Percentiles rank a stretch among this genome's conserved stretches.
Evolutionary conservation across 2,113 vertebrate genomes (phyloP).

Genomic region (Takifugu bimaculatus): DNA sequence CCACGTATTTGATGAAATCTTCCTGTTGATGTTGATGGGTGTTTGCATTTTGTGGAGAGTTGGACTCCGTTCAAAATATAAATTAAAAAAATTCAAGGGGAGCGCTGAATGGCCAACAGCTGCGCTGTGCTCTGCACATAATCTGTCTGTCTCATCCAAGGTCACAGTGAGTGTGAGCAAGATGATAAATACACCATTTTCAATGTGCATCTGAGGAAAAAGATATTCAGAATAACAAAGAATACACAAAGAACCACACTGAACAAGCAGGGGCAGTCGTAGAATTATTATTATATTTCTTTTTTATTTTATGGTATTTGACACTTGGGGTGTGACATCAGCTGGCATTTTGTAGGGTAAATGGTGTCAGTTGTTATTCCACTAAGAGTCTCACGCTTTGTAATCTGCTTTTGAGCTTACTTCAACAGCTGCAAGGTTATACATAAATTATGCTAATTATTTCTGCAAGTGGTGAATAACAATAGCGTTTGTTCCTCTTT

Average conservation of each 20-base stretch:
- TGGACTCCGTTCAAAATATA: conserved; percentile 17
- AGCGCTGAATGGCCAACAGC: conserved; percentile 49
- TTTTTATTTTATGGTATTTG: too few relatives aligned
- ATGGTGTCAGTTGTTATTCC: not conserved
- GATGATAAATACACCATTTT: conserved; percentile 35
- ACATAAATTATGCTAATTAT: too few relatives aligned
- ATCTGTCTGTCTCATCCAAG: conserved; percentile 53
- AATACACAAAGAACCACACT: not conserved
- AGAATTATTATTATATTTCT: too few relatives aligned
- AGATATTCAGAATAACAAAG: not conserved
- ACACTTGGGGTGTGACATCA: not conserved
- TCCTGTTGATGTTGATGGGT: too few relatives aligned
- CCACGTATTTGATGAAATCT: too few relatives aligned
- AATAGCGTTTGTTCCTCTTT: too few relatives aligned
- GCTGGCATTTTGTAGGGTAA: not conserved
- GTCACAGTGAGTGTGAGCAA: conserved; percentile 41
- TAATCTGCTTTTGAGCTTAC: not conserved
- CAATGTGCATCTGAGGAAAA: not conserved
- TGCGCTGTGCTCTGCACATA: conserved; percentile 44
- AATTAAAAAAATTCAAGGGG: conserved; percentile 47
- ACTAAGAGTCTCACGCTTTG: not conserved
- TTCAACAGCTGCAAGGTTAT: not conserved
- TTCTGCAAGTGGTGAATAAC: too few relatives aligned
- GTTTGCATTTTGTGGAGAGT: conserved; percentile 12
- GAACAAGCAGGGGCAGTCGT: too few relatives aligned